phyloP scores from a whole-genome alignment of 2,888 invertebrate genomes.

The Cryptosula pallasiana region DNA sequence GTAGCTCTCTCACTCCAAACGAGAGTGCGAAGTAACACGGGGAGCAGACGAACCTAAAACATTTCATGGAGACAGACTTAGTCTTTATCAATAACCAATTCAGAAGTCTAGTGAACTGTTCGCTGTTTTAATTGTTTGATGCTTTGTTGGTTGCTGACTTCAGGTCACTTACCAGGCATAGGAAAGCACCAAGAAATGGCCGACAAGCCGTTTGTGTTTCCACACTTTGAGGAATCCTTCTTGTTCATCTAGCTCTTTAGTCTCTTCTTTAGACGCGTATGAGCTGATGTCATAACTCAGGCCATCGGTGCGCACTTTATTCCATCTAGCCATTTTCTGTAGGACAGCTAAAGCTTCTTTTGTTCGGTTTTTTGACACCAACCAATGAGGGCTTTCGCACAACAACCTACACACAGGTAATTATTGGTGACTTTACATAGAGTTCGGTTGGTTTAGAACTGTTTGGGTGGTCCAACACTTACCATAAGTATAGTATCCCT shows the following conservation, averaged over 20 bases:
- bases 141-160: too few relatives aligned
- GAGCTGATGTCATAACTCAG: background rate
- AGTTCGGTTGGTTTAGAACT: background rate
- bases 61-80: too few relatives aligned
- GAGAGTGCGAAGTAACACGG: background rate
- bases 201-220: background rate
- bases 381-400: slow-evolving; percentile 13
- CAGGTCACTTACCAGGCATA: slow-evolving; percentile 6
- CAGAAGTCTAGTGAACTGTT: too few relatives aligned
- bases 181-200: background rate
- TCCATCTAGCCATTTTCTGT: background rate
- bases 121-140: too few relatives aligned
- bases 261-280: background rate
- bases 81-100: too few relatives aligned
- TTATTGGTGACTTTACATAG: background rate
- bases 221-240: slow-evolving; percentile 10
- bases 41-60: slow-evolving; percentile 3
- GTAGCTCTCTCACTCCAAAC: slow-evolving; percentile 8
- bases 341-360: slow-evolving; percentile 2
- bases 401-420: background rate
- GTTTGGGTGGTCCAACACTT: background rate
- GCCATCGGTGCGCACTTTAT: background rate
- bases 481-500: background rate
- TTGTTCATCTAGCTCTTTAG: background rate
- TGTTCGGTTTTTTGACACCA: background rate